A percentile compares a stretch with the other conserved stretches of the same genome.
Conservation (phyloP, 2,797 vertebrate species). For the Chaetophractus vellerosus region DNA sequence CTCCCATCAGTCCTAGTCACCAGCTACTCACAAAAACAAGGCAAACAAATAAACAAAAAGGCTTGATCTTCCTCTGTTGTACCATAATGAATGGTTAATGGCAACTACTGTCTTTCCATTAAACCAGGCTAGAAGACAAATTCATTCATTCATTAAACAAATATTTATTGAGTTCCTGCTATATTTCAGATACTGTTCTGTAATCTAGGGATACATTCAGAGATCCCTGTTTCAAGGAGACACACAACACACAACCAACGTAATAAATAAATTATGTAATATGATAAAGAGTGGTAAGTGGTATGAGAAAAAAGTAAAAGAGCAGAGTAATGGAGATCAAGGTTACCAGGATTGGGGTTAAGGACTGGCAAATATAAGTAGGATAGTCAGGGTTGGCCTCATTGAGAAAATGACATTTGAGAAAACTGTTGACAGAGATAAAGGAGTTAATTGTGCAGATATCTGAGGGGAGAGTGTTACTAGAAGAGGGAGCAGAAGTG, state of each 20-base stretch:
- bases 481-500: not conserved
- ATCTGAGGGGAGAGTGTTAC: not conserved
- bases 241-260: not conserved
- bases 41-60: constrained; percentile 1
- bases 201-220: not conserved
- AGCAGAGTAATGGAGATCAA: not conserved
- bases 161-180: not conserved
- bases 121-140: constrained; percentile 2
- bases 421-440: not conserved
- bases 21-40: not conserved
- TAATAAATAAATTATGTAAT: not conserved
- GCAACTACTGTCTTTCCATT: not conserved
- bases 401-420: not conserved
- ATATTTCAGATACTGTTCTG: constrained; percentile 1
- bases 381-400: not conserved
- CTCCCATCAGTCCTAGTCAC: not conserved
- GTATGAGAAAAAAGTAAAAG: not conserved
- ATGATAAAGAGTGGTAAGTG: not conserved
- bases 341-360: not conserved
- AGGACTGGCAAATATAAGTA: constrained; percentile 14
- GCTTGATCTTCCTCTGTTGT: not conserved
- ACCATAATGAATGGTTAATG: constrained; percentile 15
- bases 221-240: not conserved
- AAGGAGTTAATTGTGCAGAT: not conserved
- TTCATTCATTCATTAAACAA: not conserved